Evolutionary conservation across 2,113 vertebrate genomes (phyloP).

Genomic region (Pygoscelis antarcticus): DNA sequence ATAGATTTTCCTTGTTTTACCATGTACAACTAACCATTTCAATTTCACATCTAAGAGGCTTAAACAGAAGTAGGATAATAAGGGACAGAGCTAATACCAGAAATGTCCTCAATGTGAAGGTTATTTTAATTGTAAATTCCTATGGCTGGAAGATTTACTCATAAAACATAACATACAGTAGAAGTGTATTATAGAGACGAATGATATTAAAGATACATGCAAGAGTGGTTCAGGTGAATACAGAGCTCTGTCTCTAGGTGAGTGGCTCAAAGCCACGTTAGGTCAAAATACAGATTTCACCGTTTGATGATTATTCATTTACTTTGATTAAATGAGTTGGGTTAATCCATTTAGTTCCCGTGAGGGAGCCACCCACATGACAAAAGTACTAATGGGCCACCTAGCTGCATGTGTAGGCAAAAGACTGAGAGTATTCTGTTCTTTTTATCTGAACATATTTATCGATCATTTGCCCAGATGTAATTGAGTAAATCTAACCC

Average conservation of each 20-base stretch:
- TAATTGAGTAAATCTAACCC: background rate
- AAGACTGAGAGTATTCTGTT: background rate
- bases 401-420: background rate
- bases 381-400: background rate
- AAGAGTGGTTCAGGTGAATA: background rate
- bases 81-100: background rate
- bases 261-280: background rate
- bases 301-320: background rate
- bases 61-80: background rate
- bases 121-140: conserved; percentile 47
- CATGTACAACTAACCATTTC: background rate
- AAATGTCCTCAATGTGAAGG: background rate
- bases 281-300: background rate
- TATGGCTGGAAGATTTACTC: conserved; percentile 6
- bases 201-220: background rate
- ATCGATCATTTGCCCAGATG: background rate
- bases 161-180: background rate
- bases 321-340: background rate
- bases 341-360: background rate
- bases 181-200: background rate
- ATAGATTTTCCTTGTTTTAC: conserved; percentile 30
- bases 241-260: background rate
- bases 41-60: conserved; percentile 18
- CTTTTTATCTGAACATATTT: background rate
- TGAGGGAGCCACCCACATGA: background rate